These are phyloP conservation scores for Tetramorium parvispinum DNA, from an alignment of 1,140 invertebrate genomes.

Conservation along the genomic window DNA sequence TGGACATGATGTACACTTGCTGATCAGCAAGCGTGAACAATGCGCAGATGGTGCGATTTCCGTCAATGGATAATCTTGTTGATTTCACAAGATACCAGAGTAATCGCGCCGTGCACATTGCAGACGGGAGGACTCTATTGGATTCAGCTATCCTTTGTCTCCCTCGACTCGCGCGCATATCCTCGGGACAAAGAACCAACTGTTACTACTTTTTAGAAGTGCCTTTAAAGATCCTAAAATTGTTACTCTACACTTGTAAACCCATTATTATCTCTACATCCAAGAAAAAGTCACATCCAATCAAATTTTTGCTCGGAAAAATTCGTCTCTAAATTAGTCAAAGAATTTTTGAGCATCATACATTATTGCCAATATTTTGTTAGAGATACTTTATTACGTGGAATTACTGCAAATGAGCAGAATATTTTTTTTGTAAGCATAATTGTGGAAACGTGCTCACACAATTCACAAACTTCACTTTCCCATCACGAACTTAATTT, in stretches of 20 bases:
- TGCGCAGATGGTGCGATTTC: constrained; percentile 67
- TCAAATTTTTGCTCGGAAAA: neutral
- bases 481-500: neutral
- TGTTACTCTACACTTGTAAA: neutral
- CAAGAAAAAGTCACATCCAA: neutral
- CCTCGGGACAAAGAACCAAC: constrained; percentile 70
- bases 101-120: constrained; percentile 54
- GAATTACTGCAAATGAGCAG: constrained; percentile 22
- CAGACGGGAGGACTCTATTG: constrained; percentile 67
- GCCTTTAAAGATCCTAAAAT: constrained; percentile 24
- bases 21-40: constrained; percentile 23
- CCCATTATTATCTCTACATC: neutral
- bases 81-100: constrained; percentile 71
- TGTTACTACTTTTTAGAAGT: constrained; percentile 64
- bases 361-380: constrained; percentile 21
- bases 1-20: neutral
- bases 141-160: constrained; percentile 70
- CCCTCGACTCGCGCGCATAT: constrained; percentile 56
- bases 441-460: constrained; percentile 11
- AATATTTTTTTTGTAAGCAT: neutral
- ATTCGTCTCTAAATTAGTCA: neutral
- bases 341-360: neutral
- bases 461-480: constrained; percentile 12
- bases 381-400: neutral
- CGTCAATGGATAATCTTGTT: constrained; percentile 73